Conservation (phyloP, 2,113 vertebrate species). For the Fukomys damarensis region DNA sequence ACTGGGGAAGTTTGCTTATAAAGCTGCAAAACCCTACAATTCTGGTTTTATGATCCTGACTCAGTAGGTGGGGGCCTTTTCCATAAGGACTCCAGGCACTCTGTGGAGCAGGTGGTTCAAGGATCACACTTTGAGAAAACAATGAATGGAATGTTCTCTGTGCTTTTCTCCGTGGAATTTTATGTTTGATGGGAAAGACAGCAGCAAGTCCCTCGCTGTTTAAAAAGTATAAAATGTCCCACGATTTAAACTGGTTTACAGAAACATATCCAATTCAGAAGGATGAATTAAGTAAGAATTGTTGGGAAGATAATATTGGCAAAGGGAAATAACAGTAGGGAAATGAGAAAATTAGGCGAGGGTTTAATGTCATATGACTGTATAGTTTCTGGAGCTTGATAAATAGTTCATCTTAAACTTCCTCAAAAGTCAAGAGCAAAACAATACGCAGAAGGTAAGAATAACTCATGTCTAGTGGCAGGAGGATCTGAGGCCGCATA, state of each 20-base stretch:
- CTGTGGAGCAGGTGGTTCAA: background rate
- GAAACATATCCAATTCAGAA: background rate
- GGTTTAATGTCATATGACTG: background rate
- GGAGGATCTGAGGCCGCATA: background rate
- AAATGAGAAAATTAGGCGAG: background rate
- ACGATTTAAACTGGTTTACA: background rate
- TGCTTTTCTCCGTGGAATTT: background rate
- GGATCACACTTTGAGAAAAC: background rate
- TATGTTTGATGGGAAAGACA: background rate
- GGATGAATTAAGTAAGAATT: background rate
- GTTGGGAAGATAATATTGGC: background rate
- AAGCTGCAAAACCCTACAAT: background rate
- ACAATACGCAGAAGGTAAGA: background rate
- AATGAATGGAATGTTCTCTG: background rate
- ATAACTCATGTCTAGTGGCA: background rate
- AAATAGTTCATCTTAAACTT: background rate
- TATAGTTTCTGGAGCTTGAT: background rate
- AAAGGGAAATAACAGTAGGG: background rate
- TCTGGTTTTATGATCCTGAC: background rate
- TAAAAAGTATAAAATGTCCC: background rate
- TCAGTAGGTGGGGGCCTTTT: background rate
- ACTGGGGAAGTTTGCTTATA: background rate
- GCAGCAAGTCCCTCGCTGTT: background rate
- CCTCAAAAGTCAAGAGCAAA: constrained; percentile 46
- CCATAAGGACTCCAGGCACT: background rate